Conservation (phyloP, 1,140 invertebrate genomes). For the Drosophila sechellia region DNA sequence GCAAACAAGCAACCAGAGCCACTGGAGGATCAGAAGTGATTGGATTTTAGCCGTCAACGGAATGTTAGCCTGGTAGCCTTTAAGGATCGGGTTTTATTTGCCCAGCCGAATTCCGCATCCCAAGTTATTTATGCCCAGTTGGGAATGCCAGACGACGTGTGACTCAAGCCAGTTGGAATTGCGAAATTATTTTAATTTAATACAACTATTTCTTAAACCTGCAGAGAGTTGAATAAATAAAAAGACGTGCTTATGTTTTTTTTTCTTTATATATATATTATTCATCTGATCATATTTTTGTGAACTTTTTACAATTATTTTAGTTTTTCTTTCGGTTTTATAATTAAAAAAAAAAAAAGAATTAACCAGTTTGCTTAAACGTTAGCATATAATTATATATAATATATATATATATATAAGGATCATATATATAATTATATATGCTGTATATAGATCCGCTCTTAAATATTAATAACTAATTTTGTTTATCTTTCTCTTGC, state of each 20-base stretch:
- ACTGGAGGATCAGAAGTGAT: constrained; percentile 11
- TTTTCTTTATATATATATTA: constrained; percentile 75
- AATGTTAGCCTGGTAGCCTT: constrained; percentile 22
- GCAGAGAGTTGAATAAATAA: constrained; percentile 20
- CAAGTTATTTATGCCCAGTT: neutral
- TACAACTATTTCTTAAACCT: neutral
- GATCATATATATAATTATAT: constrained; percentile 32
- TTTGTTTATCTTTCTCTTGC: constrained; percentile 39
- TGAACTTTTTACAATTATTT: constrained; percentile 83
- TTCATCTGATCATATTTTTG: constrained; percentile 82
- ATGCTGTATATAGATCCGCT: constrained; percentile 46
- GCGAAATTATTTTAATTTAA: neutral
- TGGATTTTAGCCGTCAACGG: constrained; percentile 6
- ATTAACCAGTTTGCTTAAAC: constrained; percentile 79
- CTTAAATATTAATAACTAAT: constrained; percentile 75
- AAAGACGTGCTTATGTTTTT: constrained; percentile 9
- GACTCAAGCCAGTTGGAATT: neutral
- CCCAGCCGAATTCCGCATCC: constrained; percentile 19
- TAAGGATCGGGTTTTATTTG: constrained; percentile 30
- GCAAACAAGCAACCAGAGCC: constrained; percentile 10
- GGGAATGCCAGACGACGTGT: neutral
- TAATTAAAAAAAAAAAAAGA: constrained; percentile 78
- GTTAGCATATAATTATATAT: constrained; percentile 52
- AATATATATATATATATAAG: constrained; percentile 44
- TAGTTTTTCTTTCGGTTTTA: constrained; percentile 68